Conservation (phyloP, 2,888 invertebrate genomes). For the Lasioglossum lativentre region DNA sequence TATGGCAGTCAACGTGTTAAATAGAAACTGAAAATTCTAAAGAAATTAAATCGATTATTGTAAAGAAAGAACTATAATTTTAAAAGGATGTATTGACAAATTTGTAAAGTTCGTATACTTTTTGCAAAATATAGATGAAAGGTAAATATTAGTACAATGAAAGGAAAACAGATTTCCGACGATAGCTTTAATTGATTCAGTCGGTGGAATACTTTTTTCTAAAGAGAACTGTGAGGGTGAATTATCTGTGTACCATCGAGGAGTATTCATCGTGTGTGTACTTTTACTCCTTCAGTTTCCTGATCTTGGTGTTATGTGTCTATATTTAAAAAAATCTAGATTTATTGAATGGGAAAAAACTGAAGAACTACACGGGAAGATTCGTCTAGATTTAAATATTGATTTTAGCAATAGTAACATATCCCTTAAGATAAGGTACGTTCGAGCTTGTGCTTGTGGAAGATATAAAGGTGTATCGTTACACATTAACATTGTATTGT, state of each 20-base stretch:
- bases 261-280: slow-evolving; percentile 43
- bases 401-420: slow-evolving; percentile 55
- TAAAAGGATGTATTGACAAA: background rate
- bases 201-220: slow-evolving; percentile 33
- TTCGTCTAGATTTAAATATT: slow-evolving; percentile 53
- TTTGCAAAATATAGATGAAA: background rate
- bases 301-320: slow-evolving; percentile 52
- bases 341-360: slow-evolving; percentile 25
- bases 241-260: slow-evolving; percentile 39
- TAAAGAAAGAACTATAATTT: background rate
- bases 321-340: slow-evolving; percentile 43
- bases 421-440: slow-evolving; percentile 67
- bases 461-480: slow-evolving; percentile 65
- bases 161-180: background rate
- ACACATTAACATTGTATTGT: slow-evolving; percentile 64
- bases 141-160: background rate
- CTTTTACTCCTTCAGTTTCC: slow-evolving; percentile 46
- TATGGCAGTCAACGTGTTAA: background rate
- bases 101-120: background rate
- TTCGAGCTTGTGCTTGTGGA: slow-evolving; percentile 66
- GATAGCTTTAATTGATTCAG: slow-evolving; percentile 42
- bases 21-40: background rate
- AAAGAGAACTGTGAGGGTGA: slow-evolving; percentile 24
- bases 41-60: background rate
- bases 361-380: slow-evolving; percentile 22